These are phyloP conservation scores for Psilanteris sp. DNA, from an alignment of 1,140 invertebrate species.

Conservation along the genomic window DNA sequence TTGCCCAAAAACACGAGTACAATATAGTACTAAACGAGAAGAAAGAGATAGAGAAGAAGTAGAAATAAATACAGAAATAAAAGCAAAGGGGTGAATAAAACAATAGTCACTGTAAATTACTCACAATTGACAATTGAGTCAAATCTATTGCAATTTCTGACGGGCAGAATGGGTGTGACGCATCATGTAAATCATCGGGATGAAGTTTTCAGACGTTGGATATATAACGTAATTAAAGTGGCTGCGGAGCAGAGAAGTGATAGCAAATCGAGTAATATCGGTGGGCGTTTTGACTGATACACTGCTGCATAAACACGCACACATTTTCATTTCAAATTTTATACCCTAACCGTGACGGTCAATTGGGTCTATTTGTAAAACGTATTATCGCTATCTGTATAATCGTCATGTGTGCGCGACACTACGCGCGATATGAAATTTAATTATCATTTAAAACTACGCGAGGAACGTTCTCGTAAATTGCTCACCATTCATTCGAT, in stretches of 20 bases:
- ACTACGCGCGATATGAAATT: conserved; percentile 6
- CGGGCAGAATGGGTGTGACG: conserved; percentile 15
- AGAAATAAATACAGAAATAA: no score
- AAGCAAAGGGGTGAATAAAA: conserved; percentile 4
- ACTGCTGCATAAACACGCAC: conserved; percentile 17
- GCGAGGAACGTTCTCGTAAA: background rate
- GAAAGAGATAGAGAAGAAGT: no score
- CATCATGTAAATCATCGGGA: conserved; percentile 37
- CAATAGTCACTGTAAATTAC: conserved; percentile 4
- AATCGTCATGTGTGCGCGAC: background rate
- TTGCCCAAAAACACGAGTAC: no score
- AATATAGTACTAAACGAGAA: no score
- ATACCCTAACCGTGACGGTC: conserved; percentile 11
- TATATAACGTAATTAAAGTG: conserved; percentile 38
- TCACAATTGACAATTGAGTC: conserved; percentile 27
- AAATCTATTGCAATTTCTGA: conserved; percentile 32
- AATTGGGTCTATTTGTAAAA: conserved; percentile 27
- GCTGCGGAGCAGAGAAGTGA: conserved; percentile 10
- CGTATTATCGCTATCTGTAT: conserved; percentile 10
- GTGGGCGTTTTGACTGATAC: conserved; percentile 36
- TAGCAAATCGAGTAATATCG: conserved; percentile 43
- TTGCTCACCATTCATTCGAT: conserved; percentile 8
- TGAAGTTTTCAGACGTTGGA: conserved; percentile 42
- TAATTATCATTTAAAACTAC: conserved; percentile 18
- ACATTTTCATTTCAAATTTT: conserved; percentile 39